Evolutionary conservation across 2,113 vertebrate species (phyloP), one percentile per base, ranked within the genome.

Genomic region (Bujurquina vittata): DNA sequence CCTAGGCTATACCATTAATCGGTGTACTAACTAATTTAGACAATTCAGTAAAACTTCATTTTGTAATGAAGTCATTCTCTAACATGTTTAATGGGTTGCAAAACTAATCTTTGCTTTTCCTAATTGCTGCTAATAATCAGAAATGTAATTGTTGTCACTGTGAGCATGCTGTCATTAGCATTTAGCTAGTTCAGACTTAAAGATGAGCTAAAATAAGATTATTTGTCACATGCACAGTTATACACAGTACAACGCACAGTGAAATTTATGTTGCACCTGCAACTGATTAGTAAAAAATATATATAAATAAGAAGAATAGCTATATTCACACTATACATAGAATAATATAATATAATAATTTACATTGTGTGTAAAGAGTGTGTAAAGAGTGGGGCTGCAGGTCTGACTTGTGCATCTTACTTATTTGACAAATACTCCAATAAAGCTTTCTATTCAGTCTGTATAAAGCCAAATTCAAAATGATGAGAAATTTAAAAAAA

Each of bases 341-440:
- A 26, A 26, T 26, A 26, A 26, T 26, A 26, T 2, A 26, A 26
- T 2, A 26, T 26, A 26, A 26, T 2, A 26, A 26, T 26, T 26
- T 26, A 26, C 26, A 26, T 26, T 26, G 26, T 26, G 26, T 26
- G 26, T 26, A 26, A 26, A 33, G 33, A 7, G 33, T 7, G 33
- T 33, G 7, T 43, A 65, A 65, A 49, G 15, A 49, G 22, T 18
- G 40, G 26, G 26, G 29, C 63, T 69, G 46, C 46, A 43, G 14
- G 63, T 11, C 63, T 67, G 22, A 67, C 26, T 67, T 26, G 63
- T 46, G 40, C 40, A 46, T 67, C 40, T 49, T 40, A 37, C 63
- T 49, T 29, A 9, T 49, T 22, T 49, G 63, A 49, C 5, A 49
- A 37, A 11, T 9, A 29, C 63, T 18, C 12, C 11, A 43, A 4